Percentiles rank a stretch among this genome's conserved stretches.
Conservation (phyloP, 2,113 vertebrate genomes). For the Rhinoderma darwinii region DNA sequence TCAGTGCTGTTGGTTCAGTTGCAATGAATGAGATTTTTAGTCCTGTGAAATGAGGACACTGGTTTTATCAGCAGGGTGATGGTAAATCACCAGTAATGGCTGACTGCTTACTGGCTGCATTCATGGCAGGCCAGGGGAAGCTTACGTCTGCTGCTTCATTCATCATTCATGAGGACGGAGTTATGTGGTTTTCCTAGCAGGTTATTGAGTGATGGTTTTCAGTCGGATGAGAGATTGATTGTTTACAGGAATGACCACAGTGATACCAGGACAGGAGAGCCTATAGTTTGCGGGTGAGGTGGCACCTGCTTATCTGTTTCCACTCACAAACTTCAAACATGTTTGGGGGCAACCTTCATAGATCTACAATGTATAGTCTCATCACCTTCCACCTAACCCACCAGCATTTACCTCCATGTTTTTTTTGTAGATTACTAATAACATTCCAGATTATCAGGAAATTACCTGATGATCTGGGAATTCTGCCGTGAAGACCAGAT, state of each 20-base stretch:
- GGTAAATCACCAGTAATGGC: constrained; percentile 16
- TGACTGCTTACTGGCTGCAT: neutral
- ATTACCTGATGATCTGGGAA: no score
- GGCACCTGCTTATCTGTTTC: neutral
- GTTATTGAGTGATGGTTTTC: constrained; percentile 14
- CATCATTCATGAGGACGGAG: constrained; percentile 17
- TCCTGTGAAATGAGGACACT: neutral
- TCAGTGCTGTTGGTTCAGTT: neutral
- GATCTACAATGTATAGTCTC: no score
- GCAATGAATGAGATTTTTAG: neutral
- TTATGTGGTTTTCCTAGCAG: neutral
- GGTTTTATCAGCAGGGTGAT: neutral
- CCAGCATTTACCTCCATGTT: no score
- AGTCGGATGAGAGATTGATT: constrained; percentile 24
- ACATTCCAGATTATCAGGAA: no score
- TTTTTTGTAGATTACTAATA: no score
- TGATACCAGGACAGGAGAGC: neutral
- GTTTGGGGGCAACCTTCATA: no score
- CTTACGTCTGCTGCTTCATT: constrained; percentile 7
- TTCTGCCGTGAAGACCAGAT: no score
- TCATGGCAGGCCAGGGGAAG: neutral
- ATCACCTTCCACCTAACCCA: no score
- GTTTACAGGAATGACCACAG: constrained; percentile 27
- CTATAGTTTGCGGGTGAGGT: neutral
- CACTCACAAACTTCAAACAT: neutral